Evolutionary conservation across 2,113 vertebrate species (phyloP).

Genomic region (Cinclus cinclus): DNA sequence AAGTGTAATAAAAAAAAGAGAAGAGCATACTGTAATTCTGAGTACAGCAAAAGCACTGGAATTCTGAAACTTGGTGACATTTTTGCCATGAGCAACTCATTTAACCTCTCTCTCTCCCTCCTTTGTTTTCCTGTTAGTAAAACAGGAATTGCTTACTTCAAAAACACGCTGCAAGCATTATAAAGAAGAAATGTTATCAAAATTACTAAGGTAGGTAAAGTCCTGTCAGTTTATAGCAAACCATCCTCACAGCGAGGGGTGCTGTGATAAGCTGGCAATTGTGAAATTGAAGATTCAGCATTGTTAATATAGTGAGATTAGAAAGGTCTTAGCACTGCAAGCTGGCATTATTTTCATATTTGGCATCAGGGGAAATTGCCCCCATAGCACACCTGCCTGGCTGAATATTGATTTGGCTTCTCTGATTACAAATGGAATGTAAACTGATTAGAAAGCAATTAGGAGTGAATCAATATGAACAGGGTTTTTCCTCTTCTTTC

Average conservation of each 20-base stretch:
- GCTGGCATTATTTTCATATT: neutral
- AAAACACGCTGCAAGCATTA: neutral
- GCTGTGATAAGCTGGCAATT: neutral
- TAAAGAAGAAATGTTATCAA: neutral
- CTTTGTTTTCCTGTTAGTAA: neutral
- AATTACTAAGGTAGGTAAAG: neutral
- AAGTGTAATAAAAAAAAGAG: neutral
- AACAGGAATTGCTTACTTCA: neutral
- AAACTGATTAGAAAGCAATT: slow-evolving; percentile 37
- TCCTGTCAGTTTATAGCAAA: neutral
- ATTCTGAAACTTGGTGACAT: neutral
- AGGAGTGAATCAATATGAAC: neutral
- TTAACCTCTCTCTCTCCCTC: neutral
- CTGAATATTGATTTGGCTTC: neutral
- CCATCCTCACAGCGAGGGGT: accelerated
- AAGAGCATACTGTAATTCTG: neutral
- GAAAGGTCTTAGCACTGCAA: neutral
- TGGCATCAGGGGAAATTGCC: neutral
- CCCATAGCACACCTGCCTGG: neutral
- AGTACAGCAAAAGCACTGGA: neutral
- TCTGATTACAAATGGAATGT: neutral
- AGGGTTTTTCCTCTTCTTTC: neutral
- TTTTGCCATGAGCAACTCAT: neutral
- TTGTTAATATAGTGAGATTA: neutral
- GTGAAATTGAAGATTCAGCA: neutral